These are phyloP conservation scores for Hofmannophila pseudospretella DNA, from an alignment of 2,888 invertebrate genomes.

Conservation along the genomic window DNA sequence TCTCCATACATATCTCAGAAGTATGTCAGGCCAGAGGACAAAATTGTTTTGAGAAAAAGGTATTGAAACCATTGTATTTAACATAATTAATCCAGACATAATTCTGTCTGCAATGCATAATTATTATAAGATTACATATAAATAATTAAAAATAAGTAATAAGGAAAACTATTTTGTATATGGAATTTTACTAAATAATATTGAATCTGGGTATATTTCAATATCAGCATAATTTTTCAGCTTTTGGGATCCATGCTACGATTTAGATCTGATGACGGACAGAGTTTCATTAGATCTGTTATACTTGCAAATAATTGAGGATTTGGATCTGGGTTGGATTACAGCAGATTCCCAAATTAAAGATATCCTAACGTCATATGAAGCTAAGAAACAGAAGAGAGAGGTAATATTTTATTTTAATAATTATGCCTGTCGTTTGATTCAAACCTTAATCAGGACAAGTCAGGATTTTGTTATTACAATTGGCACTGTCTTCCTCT, in stretches of 20 bases:
- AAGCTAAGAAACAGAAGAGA: slow-evolving; percentile 87
- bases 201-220: no score
- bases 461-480: no score
- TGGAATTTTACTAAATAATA: no score
- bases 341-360: slow-evolving; percentile 82
- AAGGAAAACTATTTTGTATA: no score
- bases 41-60: slow-evolving; percentile 93
- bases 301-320: slow-evolving; percentile 91
- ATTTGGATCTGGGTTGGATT: slow-evolving; percentile 93
- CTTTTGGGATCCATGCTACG: slow-evolving; percentile 93
- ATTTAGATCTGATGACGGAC: slow-evolving; percentile 89
- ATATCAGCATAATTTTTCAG: no score
- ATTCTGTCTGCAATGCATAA: no score
- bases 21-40: slow-evolving; percentile 83
- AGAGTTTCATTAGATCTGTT: slow-evolving; percentile 90
- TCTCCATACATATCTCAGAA: slow-evolving; percentile 96
- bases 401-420: no score
- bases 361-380: slow-evolving; percentile 83
- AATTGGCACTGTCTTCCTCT: no score
- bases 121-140: no score
- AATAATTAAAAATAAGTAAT: background rate
- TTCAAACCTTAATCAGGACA: no score
- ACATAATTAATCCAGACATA: no score
- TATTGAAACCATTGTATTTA: slow-evolving; percentile 36
- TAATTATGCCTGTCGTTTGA: no score